Conservation (phyloP, 1,140 invertebrate genomes). For the Brachionus sp. region DNA sequence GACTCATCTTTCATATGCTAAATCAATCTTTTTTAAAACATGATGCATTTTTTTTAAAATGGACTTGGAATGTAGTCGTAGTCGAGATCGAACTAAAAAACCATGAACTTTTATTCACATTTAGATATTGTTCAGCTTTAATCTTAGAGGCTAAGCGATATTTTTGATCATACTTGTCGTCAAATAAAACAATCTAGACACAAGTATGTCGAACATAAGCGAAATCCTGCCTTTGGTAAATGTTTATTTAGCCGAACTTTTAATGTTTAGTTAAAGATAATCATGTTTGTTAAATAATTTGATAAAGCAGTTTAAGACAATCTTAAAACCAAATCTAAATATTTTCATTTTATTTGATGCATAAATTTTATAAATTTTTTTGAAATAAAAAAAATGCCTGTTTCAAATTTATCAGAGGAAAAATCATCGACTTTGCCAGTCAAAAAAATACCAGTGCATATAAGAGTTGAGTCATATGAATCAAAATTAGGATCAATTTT, state of each 20-base stretch:
- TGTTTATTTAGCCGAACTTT: neutral
- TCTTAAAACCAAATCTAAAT: neutral
- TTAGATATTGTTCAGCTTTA: neutral
- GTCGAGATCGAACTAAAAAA: neutral
- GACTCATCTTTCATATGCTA: neutral
- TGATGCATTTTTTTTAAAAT: neutral
- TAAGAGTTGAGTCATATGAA: constrained; percentile 18
- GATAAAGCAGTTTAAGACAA: neutral
- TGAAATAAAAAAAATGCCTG: neutral
- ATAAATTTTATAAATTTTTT: neutral
- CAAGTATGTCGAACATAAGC: constrained; percentile 4
- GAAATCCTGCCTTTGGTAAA: neutral
- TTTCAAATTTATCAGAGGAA: neutral
- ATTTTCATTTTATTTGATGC: neutral
- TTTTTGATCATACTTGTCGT: neutral
- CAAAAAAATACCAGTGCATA: constrained; percentile 43
- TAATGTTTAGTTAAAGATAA: neutral
- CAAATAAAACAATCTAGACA: constrained; percentile 1
- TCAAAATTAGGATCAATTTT: neutral
- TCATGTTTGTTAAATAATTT: neutral
- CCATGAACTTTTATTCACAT: neutral
- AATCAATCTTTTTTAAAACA: neutral
- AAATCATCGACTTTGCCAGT: neutral
- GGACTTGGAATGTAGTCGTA: no score
- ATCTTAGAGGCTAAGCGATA: neutral